Base-by-base conservation (phyloP, 1,140 invertebrate genomes). In the Periplaneta americana region DNA sequence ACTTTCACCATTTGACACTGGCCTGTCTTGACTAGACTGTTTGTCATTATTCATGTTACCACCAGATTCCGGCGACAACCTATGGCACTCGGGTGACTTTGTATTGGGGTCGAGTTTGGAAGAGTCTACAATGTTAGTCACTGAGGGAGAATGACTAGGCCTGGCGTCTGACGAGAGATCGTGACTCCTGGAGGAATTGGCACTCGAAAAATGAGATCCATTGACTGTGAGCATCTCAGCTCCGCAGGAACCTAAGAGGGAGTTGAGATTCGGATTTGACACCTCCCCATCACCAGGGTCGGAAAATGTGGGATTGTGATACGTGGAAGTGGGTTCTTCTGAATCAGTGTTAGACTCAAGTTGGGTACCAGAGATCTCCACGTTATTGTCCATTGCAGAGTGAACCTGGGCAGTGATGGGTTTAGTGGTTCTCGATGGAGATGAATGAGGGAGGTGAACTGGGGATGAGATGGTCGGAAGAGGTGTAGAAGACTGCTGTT, bases 401-500 rank as follows among this genome's bases (percentile, higher is more conserved):
- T 66, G 48, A 6, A 66, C 48, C 1, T 66, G 48, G 22, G 48
- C 22, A 66, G 48, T 76, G 22, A 34, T 18, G 13, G 75, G 75
- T 32, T 34, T 76, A 8, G 77, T 18, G 8, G 11, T 75, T 34
- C 28, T 75, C 74, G 74, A 32, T 34, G 22, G 74, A 8, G 10
- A 8, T 34, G 74, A 75, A 28, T 28, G 28, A 28, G 13, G 74
- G 74, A 10, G 28, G 74, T 57, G 48, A 28, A 28, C 48, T 28
- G 75, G 75, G 32, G 75, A 36, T 9, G 9, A 32, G 18, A 28
- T n/a, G 77, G 80, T 31, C 15, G 32, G 18, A 36, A 18, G 15
- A 22, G 39, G 22, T 57, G n/a, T 13, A 1, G 36, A 17, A 5
- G 13, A 79, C 80, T 86, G 84, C 79, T 91, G 90, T 82, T 91